Percentiles rank a stretch among this genome's conserved stretches.
These are phyloP conservation scores for Pseudeuparius sepicola DNA, from an alignment of 2,888 invertebrate species.

Conservation along the genomic window DNA sequence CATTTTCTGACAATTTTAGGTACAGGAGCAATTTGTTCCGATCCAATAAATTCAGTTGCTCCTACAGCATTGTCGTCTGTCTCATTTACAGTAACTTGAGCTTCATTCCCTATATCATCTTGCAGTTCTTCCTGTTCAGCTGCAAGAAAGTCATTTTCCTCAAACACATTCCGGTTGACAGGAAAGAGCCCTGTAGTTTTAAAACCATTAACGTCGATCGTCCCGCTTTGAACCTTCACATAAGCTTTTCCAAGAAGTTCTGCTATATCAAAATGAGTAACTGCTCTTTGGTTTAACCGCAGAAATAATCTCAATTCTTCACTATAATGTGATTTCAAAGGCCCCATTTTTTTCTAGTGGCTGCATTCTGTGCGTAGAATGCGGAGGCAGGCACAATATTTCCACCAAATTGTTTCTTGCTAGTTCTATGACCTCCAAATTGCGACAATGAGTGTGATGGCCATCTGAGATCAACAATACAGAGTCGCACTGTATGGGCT, in stretches of 20 bases:
- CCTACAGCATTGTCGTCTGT: too few relatives aligned
- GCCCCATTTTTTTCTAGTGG: slow-evolving; percentile 27
- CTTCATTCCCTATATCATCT: too few relatives aligned
- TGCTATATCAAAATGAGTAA: slow-evolving; percentile 11
- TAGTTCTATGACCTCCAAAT: slow-evolving; percentile 22
- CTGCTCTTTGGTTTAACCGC: slow-evolving; percentile 6
- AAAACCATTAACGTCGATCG: background rate
- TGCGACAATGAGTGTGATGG: slow-evolving; percentile 7
- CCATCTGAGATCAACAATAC: slow-evolving; percentile 19
- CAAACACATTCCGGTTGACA: slow-evolving; percentile 3
- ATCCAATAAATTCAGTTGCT: too few relatives aligned
- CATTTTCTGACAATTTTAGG: too few relatives aligned
- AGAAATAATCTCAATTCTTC: slow-evolving; percentile 16
- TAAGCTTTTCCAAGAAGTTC: slow-evolving; percentile 11
- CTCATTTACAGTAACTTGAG: too few relatives aligned
- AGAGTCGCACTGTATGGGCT: slow-evolving; percentile 16
- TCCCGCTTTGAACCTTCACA: background rate
- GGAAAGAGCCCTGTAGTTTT: slow-evolving; percentile 5
- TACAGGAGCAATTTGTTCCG: too few relatives aligned
- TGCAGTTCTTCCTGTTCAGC: too few relatives aligned
- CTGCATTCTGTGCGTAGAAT: slow-evolving; percentile 31
- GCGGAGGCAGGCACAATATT: slow-evolving; percentile 28
- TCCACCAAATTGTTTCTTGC: slow-evolving; percentile 29
- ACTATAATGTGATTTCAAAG: slow-evolving; percentile 32
- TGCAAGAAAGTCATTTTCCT: too few relatives aligned